Conservation (phyloP, 2,888 invertebrate genomes). For the Arctia plantaginis region DNA sequence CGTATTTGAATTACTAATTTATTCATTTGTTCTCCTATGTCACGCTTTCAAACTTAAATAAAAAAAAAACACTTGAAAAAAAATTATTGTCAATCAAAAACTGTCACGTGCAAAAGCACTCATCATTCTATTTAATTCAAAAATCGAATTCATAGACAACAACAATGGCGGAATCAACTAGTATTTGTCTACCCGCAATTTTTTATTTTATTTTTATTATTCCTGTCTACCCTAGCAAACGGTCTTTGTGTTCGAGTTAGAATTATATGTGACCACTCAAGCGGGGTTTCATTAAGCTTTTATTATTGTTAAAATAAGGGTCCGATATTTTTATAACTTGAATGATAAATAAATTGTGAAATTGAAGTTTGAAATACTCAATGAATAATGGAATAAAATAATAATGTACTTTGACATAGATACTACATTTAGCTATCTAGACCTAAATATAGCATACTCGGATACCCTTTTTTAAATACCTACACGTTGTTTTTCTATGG, state of each 20-base stretch:
- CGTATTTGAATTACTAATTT: not conserved
- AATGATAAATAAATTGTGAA: slow-evolving; percentile 12
- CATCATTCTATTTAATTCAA: slow-evolving; percentile 18
- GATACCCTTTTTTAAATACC: too few relatives aligned
- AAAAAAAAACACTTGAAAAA: not conserved
- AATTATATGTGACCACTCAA: slow-evolving; percentile 46
- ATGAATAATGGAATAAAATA: not conserved
- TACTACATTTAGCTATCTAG: not conserved
- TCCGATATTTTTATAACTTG: slow-evolving; percentile 25
- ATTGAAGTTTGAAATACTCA: not conserved
- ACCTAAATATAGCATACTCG: not conserved
- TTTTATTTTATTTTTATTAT: slow-evolving; percentile 46
- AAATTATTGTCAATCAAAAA: slow-evolving; percentile 20
- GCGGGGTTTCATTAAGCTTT: slow-evolving; percentile 43
- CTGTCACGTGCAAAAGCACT: slow-evolving; percentile 19
- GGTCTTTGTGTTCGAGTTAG: slow-evolving; percentile 26
- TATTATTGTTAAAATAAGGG: slow-evolving; percentile 48
- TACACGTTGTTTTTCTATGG: too few relatives aligned
- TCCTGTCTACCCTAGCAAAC: slow-evolving; percentile 27
- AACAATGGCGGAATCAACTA: slow-evolving; percentile 34
- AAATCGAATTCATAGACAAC: slow-evolving; percentile 35
- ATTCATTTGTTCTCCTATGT: not conserved
- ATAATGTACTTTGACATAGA: not conserved
- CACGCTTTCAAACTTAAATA: not conserved
- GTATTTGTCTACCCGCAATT: slow-evolving; percentile 38